These are phyloP conservation scores for Ceyx cyanopectus DNA, from an alignment of 2,113 vertebrate species.

Conservation along the genomic window DNA sequence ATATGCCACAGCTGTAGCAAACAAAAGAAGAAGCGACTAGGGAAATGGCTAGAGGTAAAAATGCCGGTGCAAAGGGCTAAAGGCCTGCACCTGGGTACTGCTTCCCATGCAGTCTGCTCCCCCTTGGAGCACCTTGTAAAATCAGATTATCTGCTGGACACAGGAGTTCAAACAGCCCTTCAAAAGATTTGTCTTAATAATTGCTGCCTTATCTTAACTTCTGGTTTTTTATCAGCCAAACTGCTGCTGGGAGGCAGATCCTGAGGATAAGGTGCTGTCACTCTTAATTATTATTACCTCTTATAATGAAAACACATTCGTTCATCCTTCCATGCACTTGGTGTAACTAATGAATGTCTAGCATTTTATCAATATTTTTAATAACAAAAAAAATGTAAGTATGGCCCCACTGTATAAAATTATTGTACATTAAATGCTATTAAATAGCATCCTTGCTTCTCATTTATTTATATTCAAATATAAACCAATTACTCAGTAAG, in stretches of 20 bases:
- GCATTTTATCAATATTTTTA: conserved; percentile 59
- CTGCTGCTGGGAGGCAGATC: conserved; percentile 65
- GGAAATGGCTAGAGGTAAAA: conserved; percentile 71
- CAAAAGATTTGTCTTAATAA: conserved; percentile 76
- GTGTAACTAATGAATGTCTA: conserved; percentile 37
- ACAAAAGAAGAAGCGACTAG: conserved; percentile 68
- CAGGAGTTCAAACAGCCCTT: conserved; percentile 70
- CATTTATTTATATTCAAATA: conserved; percentile 35
- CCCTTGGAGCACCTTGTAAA: conserved; percentile 59
- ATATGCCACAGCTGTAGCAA: conserved; percentile 71
- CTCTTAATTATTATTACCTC: conserved; percentile 70
- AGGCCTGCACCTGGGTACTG: conserved; percentile 81
- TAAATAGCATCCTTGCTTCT: neutral
- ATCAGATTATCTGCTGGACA: conserved; percentile 75
- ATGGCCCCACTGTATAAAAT: neutral
- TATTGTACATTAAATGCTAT: conserved; percentile 20
- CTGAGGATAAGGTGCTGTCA: conserved; percentile 67
- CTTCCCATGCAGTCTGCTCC: neutral
- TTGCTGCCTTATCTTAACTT: conserved; percentile 73
- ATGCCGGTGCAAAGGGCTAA: conserved; percentile 74
- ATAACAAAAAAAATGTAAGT: neutral
- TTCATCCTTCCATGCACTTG: conserved; percentile 48
- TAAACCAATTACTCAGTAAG: conserved; percentile 15
- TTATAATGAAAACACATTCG: conserved; percentile 68
- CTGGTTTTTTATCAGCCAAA: conserved; percentile 60